These are phyloP conservation scores for Uloborus diversus DNA, from an alignment of 1,140 invertebrate genomes.

Conservation along the genomic window DNA sequence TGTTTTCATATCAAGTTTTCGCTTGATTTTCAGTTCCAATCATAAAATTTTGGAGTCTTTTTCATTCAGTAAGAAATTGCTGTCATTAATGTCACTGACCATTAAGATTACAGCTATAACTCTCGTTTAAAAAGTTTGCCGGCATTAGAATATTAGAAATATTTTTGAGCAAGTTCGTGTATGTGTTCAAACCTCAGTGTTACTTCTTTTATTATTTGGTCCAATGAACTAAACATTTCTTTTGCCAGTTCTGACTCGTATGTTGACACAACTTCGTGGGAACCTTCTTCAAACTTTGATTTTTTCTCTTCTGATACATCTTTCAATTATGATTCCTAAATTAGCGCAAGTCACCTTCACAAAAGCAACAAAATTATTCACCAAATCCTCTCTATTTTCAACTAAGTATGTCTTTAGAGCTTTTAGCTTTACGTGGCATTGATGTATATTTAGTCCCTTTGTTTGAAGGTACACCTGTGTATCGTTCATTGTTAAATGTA, in stretches of 20 bases:
- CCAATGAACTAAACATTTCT: background rate
- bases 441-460: conserved; percentile 6
- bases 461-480: conserved; percentile 12
- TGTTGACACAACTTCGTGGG: background rate
- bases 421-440: conserved; percentile 11
- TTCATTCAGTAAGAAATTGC: conserved; percentile 3
- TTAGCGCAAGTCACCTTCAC: conserved; percentile 18
- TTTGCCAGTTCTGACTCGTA: background rate
- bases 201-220: background rate
- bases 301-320: background rate
- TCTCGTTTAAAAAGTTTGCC: background rate
- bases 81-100: background rate
- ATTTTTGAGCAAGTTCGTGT: background rate
- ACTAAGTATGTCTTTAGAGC: background rate
- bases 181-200: background rate
- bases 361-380: background rate
- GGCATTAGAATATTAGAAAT: background rate
- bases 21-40: no score
- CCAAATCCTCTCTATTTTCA: background rate
- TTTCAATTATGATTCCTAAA: background rate
- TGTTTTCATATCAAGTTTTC: background rate
- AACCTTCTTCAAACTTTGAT: background rate
- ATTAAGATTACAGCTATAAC: background rate
- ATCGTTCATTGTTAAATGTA: conserved; percentile 3
- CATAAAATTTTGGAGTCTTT: conserved; percentile 11